Percentiles rank a stretch among this genome's conserved stretches.
phyloP scores from a whole-genome alignment of 2,888 invertebrate genomes.

The Cerceris ruficornis region DNA sequence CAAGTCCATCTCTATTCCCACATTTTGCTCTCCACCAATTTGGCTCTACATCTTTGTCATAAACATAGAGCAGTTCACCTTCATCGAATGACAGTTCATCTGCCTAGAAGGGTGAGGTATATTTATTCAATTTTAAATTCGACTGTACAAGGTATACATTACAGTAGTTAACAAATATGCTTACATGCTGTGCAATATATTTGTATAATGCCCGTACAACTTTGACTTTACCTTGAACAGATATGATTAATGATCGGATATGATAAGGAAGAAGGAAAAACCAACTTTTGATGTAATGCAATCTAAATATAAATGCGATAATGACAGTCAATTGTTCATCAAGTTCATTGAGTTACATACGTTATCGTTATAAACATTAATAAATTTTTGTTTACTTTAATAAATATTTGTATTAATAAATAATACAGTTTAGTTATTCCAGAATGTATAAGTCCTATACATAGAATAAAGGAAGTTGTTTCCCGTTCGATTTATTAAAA shows the following conservation, averaged over 20 bases:
- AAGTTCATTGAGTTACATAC: too few species aligned
- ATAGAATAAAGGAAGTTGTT: slow-evolving; percentile 3
- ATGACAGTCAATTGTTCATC: background rate
- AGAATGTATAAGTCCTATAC: background rate
- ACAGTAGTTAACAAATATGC: slow-evolving; percentile 56
- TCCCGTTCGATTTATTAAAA: slow-evolving; percentile 14
- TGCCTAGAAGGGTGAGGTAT: slow-evolving; percentile 72
- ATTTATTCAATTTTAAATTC: background rate
- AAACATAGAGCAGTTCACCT: slow-evolving; percentile 85
- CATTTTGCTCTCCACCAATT: slow-evolving; percentile 84
- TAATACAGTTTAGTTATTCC: slow-evolving; percentile 14
- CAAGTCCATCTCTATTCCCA: slow-evolving; percentile 83
- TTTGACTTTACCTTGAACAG: slow-evolving; percentile 82
- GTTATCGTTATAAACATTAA: too few species aligned
- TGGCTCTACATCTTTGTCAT: slow-evolving; percentile 82
- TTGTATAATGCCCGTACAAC: slow-evolving; percentile 84
- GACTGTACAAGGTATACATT: background rate
- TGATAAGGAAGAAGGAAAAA: slow-evolving; percentile 7
- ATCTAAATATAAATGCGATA: background rate
- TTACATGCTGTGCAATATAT: slow-evolving; percentile 84
- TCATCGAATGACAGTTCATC: slow-evolving; percentile 86
- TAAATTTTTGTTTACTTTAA: too few species aligned
- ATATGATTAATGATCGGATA: slow-evolving; percentile 10
- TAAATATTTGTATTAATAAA: too few species aligned
- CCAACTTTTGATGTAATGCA: slow-evolving; percentile 5